phyloP scores from a whole-genome alignment of 2,113 vertebrate genomes.

The Sinosuthora webbiana region DNA sequence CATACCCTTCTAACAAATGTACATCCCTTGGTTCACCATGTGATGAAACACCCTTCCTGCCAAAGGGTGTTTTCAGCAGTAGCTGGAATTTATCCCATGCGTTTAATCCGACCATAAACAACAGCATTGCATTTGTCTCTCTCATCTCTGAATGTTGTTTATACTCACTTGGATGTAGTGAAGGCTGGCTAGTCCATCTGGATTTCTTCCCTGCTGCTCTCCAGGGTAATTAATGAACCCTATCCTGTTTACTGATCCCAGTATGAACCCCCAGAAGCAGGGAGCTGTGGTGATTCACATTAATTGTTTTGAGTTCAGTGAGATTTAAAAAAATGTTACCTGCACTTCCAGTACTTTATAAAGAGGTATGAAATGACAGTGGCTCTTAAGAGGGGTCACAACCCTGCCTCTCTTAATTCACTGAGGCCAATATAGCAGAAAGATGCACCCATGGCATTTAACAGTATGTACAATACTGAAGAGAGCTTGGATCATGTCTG shows the following conservation, averaged over 20 bases:
- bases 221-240: not conserved
- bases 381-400: not conserved
- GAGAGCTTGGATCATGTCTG: not conserved
- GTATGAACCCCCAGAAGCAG: not conserved
- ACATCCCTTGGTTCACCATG: not conserved
- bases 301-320: not conserved
- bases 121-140: not conserved
- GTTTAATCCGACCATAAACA: constrained; percentile 17
- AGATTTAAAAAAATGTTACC: not conserved
- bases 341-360: not conserved
- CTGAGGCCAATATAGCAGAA: not conserved
- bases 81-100: not conserved
- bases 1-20: not conserved
- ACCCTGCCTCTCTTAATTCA: not conserved
- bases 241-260: not conserved
- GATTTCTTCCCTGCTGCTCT: not conserved
- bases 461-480: not conserved
- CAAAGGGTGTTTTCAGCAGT: not conserved
- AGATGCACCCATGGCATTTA: not conserved
- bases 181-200: not conserved
- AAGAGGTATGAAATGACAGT: not conserved
- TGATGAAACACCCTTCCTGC: not conserved
- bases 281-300: not conserved
- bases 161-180: not conserved
- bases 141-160: constrained; percentile 20